These are phyloP conservation scores for Tupiocoris notatus DNA, from an alignment of 2,888 invertebrate species.

Conservation along the genomic window DNA sequence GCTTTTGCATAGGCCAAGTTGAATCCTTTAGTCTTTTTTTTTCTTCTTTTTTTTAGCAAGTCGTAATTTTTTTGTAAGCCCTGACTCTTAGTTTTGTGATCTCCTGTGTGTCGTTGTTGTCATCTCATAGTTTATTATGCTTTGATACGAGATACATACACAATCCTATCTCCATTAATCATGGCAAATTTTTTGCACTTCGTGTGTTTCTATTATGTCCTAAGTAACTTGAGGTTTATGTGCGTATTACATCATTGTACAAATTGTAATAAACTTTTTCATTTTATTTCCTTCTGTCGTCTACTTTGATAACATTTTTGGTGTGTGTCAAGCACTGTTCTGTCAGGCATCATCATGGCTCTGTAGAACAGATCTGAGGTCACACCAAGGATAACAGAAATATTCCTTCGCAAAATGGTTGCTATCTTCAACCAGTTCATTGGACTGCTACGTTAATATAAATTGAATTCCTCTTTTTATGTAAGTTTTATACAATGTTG, in stretches of 20 bases:
- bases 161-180: too few species aligned
- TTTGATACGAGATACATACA: neutral
- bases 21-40: neutral
- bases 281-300: neutral
- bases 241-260: neutral
- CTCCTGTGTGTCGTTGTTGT: conserved; percentile 10
- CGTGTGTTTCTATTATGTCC: neutral
- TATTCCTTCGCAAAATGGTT: too few species aligned
- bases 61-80: conserved; percentile 8
- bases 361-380: too few species aligned
- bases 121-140: neutral
- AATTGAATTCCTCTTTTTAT: too few species aligned
- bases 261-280: neutral
- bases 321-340: too few species aligned
- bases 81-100: conserved; percentile 12
- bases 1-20: too few species aligned
- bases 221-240: neutral
- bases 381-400: too few species aligned
- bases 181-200: neutral
- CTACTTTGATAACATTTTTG: too few species aligned
- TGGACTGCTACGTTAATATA: too few species aligned
- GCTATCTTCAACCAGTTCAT: too few species aligned
- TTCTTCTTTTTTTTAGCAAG: neutral
- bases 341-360: neutral
- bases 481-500: too few species aligned